Conservation (phyloP, 2,888 invertebrate genomes). For the Cheilosia grossa region DNA sequence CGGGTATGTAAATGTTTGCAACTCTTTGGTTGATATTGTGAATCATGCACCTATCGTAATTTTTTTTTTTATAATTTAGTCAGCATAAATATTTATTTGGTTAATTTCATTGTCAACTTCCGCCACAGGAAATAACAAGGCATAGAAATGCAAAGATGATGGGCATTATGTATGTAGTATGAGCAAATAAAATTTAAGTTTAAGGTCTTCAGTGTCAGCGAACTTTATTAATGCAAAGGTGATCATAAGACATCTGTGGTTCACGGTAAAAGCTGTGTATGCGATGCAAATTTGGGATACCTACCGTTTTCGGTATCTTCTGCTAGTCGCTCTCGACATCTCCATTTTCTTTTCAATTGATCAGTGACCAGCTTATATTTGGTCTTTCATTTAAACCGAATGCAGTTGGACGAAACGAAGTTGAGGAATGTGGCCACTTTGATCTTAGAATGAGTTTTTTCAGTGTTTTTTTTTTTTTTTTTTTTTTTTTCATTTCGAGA, state of each 20-base stretch:
- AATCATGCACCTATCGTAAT: conserved; percentile 10
- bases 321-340: too few species aligned
- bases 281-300: too few species aligned
- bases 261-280: not conserved
- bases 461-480: too few species aligned
- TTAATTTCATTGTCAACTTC: conserved; percentile 51
- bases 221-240: conserved; percentile 35
- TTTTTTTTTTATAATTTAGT: not conserved
- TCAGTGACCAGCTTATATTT: too few species aligned
- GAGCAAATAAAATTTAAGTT: conserved; percentile 45
- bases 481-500: too few species aligned
- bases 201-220: conserved; percentile 64
- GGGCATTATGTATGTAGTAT: not conserved
- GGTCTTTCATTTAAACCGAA: too few species aligned
- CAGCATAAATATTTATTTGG: conserved; percentile 4
- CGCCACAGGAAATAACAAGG: conserved; percentile 8
- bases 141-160: not conserved
- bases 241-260: not conserved
- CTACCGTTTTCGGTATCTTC: too few species aligned
- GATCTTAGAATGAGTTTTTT: too few species aligned
- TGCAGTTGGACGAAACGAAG: too few species aligned
- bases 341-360: too few species aligned
- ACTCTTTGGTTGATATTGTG: not conserved
- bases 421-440: too few species aligned
- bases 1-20: conserved; percentile 80